Evolutionary conservation across 1,140 invertebrate species (phyloP), one percentile per base, ranked within the genome.

Genomic region (Anastatus disparis): DNA sequence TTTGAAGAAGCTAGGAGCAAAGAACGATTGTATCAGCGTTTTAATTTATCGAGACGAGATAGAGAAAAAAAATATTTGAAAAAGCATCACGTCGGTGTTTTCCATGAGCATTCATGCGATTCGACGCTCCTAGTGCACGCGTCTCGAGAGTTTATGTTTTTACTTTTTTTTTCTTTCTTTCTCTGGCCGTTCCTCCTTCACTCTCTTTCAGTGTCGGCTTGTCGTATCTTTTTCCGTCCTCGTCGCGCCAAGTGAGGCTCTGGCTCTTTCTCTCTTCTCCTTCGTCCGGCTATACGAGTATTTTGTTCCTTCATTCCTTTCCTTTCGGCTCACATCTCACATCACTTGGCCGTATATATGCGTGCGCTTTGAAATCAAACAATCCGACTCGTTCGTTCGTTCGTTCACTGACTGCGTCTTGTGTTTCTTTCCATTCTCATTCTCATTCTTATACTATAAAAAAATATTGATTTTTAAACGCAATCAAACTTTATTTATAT

Each of bases 281-380:
- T 40, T 50, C 40, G 35, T 31, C 74, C 75, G 70, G 55, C 42
- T 22, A n/a, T n/a, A 65, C 55, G 66, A 65, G 68, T 70, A 59
- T 75, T 75, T 76, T 71, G 72, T 73, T 70, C 68, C 55, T 71
- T 53, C 62, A 38, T 63, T 67, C 69, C 55, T 70, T 67, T 73
- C 64, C 31, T 42, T 67, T 56, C 52, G 35, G 52, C 52, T 65
- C 64, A 27, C n/a, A n/a, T n/a, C n/a, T n/a, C n/a, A n/a, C 64
- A 46, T 56, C 40, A 53, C 58, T 55, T 64, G 55, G 7, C 40
- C 27, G 40, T 24, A n/a, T n/a, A n/a, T n/a, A 24, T 53, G 20
- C 72, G 26, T 9, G 10, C 48, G 26, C 66, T 59, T 67, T 63
- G 55, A 66, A 63, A 73, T 61, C 58, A 69, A 64, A 69, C 61